Base-by-base conservation (phyloP, 2,888 invertebrate genomes). In the Caenorhabditis afra region DNA sequence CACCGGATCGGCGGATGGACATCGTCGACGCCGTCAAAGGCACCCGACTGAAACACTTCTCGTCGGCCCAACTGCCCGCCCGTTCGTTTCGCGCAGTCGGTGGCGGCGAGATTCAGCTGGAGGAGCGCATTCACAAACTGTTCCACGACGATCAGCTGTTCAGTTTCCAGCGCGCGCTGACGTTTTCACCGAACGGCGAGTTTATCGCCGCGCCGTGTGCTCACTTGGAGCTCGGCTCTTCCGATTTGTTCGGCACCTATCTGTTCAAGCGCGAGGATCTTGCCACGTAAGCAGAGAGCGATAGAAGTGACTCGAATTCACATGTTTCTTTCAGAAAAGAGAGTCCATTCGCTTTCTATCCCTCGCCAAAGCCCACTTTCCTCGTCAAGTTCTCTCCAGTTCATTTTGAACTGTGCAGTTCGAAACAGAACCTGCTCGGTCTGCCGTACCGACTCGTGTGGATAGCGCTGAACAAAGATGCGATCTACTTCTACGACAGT, bases 121-220 rank as follows among this genome's bases (percentile, higher is more conserved):
- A 79, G 37, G 57, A 67, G 37, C 81, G 78, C 18, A 53, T 64
- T 3, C 88, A 87, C 71, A 84, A 94, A 41, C 92, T 96, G 52
- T 97, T 94, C 91, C 94, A 96, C 87, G 96, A 97, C 87, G 96
- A 96, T 90, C 96, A 96, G 0, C 92, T 96, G 82, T 95, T 96
- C 91, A 95, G 97, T 0, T 99, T 96, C 91, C 97, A 95, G 90
- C 93, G 99, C 49, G 93, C 98, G 41, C 91, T 97, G 29, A 93
- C 94, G 53, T 99, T 96, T 90, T 95, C 95, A 23, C 96, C 96
- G 0, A 96, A 97, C 91, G 99, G 98, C 0, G 93, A 94, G 88
- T 91, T 98, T 55, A 91, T 99, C 22, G 93, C 97, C n/a, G 94
- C 95, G 0, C 98, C 99, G 0, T 94, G 96, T 0, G 89, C 81